These are phyloP conservation scores for Carpatolechia fugitivella DNA, from an alignment of 2,888 invertebrate species.

Conservation along the genomic window DNA sequence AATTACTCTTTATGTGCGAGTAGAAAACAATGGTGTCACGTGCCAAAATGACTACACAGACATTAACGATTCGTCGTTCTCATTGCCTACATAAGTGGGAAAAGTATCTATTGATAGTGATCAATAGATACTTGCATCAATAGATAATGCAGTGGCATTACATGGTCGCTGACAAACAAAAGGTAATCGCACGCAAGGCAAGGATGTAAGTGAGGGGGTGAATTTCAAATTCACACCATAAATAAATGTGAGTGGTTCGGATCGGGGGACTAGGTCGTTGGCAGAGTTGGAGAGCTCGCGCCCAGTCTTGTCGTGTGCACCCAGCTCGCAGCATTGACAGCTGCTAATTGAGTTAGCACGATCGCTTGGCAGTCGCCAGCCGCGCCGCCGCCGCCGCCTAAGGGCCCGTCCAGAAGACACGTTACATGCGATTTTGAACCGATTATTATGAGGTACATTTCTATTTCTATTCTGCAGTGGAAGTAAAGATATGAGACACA, in stretches of 20 bases:
- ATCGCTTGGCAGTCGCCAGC: slow-evolving; percentile 25
- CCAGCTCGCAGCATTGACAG: slow-evolving; percentile 30
- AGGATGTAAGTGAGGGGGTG: too few relatives aligned
- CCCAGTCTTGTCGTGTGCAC: neutral
- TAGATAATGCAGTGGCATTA: too few relatives aligned
- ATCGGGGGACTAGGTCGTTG: too few relatives aligned
- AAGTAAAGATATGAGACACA: neutral
- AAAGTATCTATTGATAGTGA: too few relatives aligned
- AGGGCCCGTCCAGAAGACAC: neutral
- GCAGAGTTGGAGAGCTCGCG: too few relatives aligned
- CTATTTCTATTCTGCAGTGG: neutral
- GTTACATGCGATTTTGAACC: neutral
- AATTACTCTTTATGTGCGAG: neutral
- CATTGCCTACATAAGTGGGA: neutral
- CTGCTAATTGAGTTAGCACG: slow-evolving; percentile 46
- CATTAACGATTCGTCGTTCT: neutral
- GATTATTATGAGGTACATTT: neutral
- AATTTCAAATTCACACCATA: too few relatives aligned
- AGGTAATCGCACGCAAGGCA: too few relatives aligned
- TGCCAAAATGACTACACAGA: neutral
- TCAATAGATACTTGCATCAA: too few relatives aligned
- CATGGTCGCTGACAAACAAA: too few relatives aligned
- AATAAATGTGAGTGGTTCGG: too few relatives aligned
- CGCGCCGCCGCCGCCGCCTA: neutral
- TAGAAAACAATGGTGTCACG: slow-evolving; percentile 1